Percentiles rank a stretch among this genome's conserved stretches.
Evolutionary conservation across 2,113 vertebrate genomes (phyloP).

Genomic region (Balaenoptera acutorostrata): DNA sequence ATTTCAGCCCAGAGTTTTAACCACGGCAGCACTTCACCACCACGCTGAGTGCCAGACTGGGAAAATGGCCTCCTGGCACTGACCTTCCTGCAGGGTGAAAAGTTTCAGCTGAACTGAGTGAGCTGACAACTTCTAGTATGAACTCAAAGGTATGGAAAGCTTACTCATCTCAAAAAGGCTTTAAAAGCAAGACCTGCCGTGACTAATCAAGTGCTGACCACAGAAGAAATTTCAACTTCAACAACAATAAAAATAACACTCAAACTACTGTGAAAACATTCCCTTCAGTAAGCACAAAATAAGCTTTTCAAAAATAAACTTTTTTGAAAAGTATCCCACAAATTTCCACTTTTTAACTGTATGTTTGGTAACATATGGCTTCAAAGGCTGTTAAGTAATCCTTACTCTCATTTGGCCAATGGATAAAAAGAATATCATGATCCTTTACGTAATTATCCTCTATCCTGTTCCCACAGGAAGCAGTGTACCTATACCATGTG

Average conservation of each 20-base stretch:
- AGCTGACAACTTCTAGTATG: not conserved
- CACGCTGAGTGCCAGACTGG: not conserved
- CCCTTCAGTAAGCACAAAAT: not conserved
- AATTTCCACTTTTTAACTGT: not conserved
- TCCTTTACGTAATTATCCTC: not conserved
- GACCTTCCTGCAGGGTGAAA: not conserved
- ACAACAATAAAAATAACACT: not conserved
- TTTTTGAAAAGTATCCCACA: not conserved
- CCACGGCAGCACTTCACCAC: not conserved
- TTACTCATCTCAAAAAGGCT: not conserved
- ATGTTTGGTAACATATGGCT: conserved; percentile 22
- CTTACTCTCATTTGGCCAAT: conserved; percentile 37
- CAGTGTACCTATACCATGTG: not conserved
- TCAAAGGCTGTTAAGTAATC: not conserved
- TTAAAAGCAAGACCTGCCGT: not conserved
- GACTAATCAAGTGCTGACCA: not conserved
- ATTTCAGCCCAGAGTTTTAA: not conserved
- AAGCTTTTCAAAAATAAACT: not conserved
- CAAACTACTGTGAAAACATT: not conserved
- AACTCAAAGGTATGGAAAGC: not conserved
- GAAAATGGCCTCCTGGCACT: not conserved
- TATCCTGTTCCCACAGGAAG: conserved; percentile 17
- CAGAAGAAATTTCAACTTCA: not conserved
- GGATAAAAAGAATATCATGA: conserved; percentile 25
- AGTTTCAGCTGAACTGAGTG: not conserved